Evolutionary conservation across 2,113 vertebrate genomes (phyloP).

Genomic region (Peromyscus maniculatus): DNA sequence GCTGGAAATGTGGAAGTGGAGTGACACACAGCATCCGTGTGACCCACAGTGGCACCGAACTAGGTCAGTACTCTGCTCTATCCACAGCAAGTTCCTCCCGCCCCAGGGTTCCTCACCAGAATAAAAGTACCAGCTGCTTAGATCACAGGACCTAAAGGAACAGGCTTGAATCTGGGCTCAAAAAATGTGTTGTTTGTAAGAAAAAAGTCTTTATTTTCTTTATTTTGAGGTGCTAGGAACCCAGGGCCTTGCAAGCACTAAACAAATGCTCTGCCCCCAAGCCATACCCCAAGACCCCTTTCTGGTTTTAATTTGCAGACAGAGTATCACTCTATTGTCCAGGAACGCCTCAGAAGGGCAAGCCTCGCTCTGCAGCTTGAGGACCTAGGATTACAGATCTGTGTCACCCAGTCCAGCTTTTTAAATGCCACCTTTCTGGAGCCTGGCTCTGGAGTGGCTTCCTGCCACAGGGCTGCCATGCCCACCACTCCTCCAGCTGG

Average conservation of each 20-base stretch:
- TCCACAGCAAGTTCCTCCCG: neutral
- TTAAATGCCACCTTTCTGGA: neutral
- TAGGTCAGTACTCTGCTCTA: neutral
- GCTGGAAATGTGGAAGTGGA: neutral
- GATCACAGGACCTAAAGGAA: neutral
- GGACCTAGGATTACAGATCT: neutral
- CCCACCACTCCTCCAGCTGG: neutral
- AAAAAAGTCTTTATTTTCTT: neutral
- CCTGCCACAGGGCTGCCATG: rapidly evolving
- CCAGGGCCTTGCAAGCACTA: too few relatives aligned
- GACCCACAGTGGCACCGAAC: neutral
- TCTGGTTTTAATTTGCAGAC: neutral
- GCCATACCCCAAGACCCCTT: neutral
- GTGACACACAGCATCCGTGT: neutral
- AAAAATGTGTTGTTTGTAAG: neutral
- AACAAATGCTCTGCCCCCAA: neutral
- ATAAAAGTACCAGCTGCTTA: neutral
- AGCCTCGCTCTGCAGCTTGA: neutral
- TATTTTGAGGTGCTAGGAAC: neutral
- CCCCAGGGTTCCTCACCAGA: conserved; percentile 23
- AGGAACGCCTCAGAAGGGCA: neutral
- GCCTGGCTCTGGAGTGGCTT: neutral
- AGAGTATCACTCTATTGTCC: neutral
- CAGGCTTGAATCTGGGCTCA: neutral
- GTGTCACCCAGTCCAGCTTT: neutral